These are phyloP conservation scores for Cosmia trapezina DNA, from an alignment of 2,888 invertebrate genomes.

Conservation along the genomic window DNA sequence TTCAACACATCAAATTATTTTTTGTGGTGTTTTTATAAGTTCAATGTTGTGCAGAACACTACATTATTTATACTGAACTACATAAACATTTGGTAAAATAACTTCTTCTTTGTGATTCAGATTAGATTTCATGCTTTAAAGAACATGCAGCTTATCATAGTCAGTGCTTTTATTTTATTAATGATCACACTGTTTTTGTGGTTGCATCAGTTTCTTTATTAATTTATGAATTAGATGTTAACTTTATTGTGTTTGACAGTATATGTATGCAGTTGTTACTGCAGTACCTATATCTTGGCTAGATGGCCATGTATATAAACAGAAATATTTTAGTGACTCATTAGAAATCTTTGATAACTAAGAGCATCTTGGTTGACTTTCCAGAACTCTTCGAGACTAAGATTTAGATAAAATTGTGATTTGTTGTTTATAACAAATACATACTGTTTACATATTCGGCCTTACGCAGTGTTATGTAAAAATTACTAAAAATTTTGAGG, in stretches of 20 bases:
- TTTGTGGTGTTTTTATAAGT: not conserved
- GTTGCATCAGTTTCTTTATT: not conserved
- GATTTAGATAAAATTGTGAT: not conserved
- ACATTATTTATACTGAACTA: not conserved
- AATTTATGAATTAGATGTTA: conserved; percentile 1
- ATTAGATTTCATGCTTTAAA: conserved; percentile 3
- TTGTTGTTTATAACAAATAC: not conserved
- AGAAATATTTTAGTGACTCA: not conserved
- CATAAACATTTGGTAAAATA: not conserved
- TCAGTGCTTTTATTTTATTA: not conserved
- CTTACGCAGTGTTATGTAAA: conserved; percentile 79
- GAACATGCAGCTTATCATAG: not conserved
- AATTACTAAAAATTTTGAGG: conserved; percentile 74
- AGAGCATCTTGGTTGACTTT: not conserved
- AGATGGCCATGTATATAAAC: conserved; percentile 9
- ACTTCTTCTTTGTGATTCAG: not conserved
- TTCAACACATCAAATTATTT: not conserved
- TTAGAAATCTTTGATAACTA: not conserved
- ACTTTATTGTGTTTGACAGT: not conserved
- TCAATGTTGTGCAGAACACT: not conserved
- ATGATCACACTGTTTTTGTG: not conserved
- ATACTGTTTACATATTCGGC: conserved; percentile 22
- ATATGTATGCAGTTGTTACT: conserved; percentile 2
- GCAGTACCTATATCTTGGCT: conserved; percentile 15
- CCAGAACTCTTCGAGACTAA: not conserved